These are phyloP conservation scores for Miltochrista miniata DNA, from an alignment of 2,888 invertebrate species.

Conservation along the genomic window DNA sequence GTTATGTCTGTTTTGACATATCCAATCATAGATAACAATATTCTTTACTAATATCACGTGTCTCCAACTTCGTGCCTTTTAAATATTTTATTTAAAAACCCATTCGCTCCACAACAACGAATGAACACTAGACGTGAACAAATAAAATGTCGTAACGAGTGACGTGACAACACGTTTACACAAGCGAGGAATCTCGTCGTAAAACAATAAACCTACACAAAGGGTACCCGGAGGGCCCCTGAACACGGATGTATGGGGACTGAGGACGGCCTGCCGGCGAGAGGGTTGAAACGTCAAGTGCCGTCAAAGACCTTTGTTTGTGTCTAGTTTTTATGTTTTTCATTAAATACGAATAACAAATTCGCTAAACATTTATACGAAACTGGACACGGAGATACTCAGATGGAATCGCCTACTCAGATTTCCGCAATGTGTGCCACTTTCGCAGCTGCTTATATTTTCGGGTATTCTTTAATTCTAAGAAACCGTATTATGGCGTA, in stretches of 20 bases:
- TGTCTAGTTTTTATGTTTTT: slow-evolving; percentile 1
- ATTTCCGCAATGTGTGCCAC: no score
- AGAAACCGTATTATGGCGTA: no score
- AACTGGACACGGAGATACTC: not conserved
- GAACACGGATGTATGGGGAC: slow-evolving; percentile 16
- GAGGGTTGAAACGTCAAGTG: slow-evolving; percentile 12
- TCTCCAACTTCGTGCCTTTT: not conserved
- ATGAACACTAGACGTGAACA: slow-evolving; percentile 7
- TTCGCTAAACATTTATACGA: not conserved
- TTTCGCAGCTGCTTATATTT: no score
- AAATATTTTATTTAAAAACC: slow-evolving; percentile 2
- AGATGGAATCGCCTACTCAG: no score
- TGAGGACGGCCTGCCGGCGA: slow-evolving; percentile 10
- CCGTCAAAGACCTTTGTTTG: slow-evolving; percentile 11
- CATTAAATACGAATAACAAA: not conserved
- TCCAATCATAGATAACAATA: no score
- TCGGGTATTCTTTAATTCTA: no score
- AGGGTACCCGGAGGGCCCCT: slow-evolving; percentile 33
- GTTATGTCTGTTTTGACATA: no score
- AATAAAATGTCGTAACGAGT: slow-evolving; percentile 28
- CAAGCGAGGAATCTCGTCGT: slow-evolving; percentile 45
- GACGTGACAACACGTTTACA: slow-evolving; percentile 32
- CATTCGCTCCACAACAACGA: slow-evolving; percentile 1
- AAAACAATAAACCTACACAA: slow-evolving; percentile 56
- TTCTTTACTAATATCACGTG: no score